A percentile compares a stretch with the other conserved stretches of the same genome.
These are phyloP conservation scores for Anabas testudineus DNA, from an alignment of 2,797 vertebrate species.

Conservation along the genomic window DNA sequence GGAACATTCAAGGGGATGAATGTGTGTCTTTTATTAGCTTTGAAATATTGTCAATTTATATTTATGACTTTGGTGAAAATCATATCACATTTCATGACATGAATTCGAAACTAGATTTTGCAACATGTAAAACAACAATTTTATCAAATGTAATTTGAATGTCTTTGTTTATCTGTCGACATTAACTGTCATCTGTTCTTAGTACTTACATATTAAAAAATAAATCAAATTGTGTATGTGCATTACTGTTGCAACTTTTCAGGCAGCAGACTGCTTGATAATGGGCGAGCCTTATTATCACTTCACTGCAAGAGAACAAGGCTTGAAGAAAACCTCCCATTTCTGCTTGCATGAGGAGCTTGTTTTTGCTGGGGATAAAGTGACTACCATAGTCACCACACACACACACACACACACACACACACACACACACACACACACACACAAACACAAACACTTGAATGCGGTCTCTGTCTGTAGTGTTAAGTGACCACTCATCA, in stretches of 20 bases:
- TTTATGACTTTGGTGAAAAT: too few species aligned
- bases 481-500: conserved; percentile 1
- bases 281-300: conserved; percentile 6
- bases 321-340: conserved; percentile 8
- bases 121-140: too few species aligned
- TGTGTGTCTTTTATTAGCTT: too few species aligned
- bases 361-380: conserved; percentile 8
- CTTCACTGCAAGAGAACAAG: conserved; percentile 5
- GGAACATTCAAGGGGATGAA: too few species aligned
- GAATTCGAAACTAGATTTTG: too few species aligned
- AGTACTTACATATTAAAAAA: too few species aligned
- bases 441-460: conserved; percentile 2
- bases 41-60: too few species aligned
- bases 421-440: background rate
- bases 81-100: too few species aligned
- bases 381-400: background rate
- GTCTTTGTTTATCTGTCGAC: too few species aligned
- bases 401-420: background rate
- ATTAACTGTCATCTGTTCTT: too few species aligned
- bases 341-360: background rate
- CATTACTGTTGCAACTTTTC: conserved; percentile 6
- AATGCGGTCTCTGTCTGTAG: background rate
- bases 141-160: too few species aligned
- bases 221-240: too few species aligned
- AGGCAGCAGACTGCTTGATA: conserved; percentile 6